phyloP scores from a whole-genome alignment of 2,888 invertebrate genomes.

The Epinotia bilunana region DNA sequence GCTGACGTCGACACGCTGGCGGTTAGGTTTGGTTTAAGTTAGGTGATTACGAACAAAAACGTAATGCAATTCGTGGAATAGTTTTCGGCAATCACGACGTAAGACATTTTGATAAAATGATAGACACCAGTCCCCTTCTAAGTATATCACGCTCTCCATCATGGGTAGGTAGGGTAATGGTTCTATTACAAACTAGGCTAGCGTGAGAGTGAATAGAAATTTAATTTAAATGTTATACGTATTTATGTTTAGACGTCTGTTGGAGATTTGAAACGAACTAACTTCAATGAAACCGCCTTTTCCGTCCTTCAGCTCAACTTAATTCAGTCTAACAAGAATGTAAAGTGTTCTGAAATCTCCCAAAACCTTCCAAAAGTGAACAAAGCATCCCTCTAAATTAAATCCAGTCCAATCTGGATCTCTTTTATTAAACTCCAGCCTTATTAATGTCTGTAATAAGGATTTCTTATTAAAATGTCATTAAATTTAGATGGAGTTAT shows the following conservation, averaged over 20 bases:
- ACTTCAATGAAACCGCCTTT: background rate
- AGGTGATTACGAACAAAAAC: no score
- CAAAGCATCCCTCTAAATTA: conserved; percentile 36
- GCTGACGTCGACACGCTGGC: no score
- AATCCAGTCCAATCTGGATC: conserved; percentile 37
- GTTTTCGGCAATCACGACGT: no score
- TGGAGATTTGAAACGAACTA: background rate
- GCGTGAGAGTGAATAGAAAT: no score
- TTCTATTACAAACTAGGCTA: no score
- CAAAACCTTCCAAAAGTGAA: conserved; percentile 18
- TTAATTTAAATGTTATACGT: no score
- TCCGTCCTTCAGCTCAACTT: background rate
- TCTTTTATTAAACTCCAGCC: conserved; percentile 32
- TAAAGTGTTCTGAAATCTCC: conserved; percentile 21
- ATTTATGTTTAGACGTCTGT: background rate
- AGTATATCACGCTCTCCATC: no score
- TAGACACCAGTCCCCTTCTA: no score
- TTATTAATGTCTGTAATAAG: conserved; percentile 39
- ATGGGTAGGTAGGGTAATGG: no score
- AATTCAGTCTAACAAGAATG: conserved; percentile 29
- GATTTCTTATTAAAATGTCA: conserved; percentile 41
- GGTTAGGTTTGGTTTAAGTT: no score
- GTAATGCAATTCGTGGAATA: no score
- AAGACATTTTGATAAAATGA: no score
- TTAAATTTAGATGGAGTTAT: conserved; percentile 33